These are phyloP conservation scores for Clunio marinus DNA, from an alignment of 2,888 invertebrate species.

Conservation along the genomic window DNA sequence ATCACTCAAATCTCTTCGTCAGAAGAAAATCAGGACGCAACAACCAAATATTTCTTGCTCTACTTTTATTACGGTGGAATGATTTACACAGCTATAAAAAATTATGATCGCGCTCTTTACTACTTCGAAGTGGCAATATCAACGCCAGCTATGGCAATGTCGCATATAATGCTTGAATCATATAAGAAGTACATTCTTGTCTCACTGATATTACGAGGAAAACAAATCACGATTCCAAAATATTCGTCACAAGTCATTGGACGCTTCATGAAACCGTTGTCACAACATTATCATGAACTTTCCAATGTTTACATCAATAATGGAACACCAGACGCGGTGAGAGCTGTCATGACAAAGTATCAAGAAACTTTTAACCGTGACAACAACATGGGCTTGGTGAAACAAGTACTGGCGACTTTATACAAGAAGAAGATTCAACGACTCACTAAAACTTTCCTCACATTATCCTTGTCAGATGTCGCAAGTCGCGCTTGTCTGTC, in stretches of 20 bases:
- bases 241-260: conserved; percentile 87
- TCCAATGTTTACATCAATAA: conserved; percentile 72
- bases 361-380: conserved; percentile 75
- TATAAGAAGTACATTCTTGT: conserved; percentile 95
- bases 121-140: conserved; percentile 95
- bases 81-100: conserved; percentile 91
- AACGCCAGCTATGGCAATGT: conserved; percentile 90
- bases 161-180: conserved; percentile 95
- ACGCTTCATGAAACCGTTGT: conserved; percentile 77
- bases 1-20: conserved; percentile 81
- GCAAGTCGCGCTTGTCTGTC: conserved; percentile 83
- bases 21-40: conserved; percentile 62
- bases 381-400: conserved; percentile 72
- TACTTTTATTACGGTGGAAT: conserved; percentile 98
- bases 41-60: conserved; percentile 74
- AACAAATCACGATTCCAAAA: conserved; percentile 78
- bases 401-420: conserved; percentile 80
- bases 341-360: conserved; percentile 68
- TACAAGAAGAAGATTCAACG: conserved; percentile 96
- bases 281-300: conserved; percentile 83
- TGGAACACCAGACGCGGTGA: conserved; percentile 68
- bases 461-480: conserved; percentile 81
- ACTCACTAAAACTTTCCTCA: conserved; percentile 90
- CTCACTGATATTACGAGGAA: conserved; percentile 85
- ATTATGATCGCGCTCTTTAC: conserved; percentile 87